phyloP scores from a whole-genome alignment of 2,888 invertebrate genomes.

The Tiliacea citrago region DNA sequence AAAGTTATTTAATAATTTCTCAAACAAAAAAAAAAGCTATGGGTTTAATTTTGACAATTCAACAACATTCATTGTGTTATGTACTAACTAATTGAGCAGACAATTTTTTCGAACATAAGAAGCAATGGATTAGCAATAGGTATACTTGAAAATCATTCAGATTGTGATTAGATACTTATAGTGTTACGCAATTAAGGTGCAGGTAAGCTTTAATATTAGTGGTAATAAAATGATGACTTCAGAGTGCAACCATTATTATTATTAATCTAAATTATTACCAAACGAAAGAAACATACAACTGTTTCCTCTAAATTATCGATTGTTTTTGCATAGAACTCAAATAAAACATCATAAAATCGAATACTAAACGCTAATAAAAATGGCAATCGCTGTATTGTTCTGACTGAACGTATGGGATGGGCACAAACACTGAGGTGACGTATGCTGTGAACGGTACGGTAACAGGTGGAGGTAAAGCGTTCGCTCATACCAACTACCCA shows the following conservation, averaged over 20 bases:
- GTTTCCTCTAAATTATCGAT: constrained; percentile 46
- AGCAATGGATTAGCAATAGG: too few species aligned
- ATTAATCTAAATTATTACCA: constrained; percentile 5
- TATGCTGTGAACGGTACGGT: constrained; percentile 51
- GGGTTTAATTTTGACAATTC: too few species aligned
- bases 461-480: constrained; percentile 55
- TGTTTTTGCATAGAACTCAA: constrained; percentile 47
- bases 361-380: constrained; percentile 72
- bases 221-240: not conserved
- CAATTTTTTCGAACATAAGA: too few species aligned
- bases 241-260: not conserved
- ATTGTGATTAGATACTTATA: too few species aligned
- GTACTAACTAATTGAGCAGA: too few species aligned
- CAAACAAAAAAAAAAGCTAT: too few species aligned
- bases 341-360: constrained; percentile 58
- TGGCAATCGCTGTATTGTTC: constrained; percentile 85
- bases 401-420: constrained; percentile 49
- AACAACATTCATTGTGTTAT: too few species aligned
- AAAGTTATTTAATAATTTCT: too few species aligned
- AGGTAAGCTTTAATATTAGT: too few species aligned
- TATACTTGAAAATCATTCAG: too few species aligned
- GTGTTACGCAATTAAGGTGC: too few species aligned
- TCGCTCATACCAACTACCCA: constrained; percentile 66
- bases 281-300: constrained; percentile 14
- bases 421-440: constrained; percentile 60